Evolutionary conservation across 2,888 invertebrate genomes (phyloP).

Genomic region (Synanthedon tipuliformis): DNA sequence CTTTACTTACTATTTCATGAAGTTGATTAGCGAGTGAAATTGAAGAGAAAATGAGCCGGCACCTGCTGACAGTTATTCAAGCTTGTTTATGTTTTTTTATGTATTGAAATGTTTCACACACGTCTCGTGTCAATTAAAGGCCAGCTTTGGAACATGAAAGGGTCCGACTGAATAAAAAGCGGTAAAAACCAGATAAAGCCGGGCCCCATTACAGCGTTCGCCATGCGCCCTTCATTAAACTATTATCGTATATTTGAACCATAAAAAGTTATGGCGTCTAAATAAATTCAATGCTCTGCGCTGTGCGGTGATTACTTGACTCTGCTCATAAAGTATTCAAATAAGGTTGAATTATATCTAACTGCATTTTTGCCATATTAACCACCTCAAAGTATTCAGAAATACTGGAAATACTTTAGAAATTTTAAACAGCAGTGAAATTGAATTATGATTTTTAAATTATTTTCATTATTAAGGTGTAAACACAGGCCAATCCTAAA

Average conservation of each 20-base stretch:
- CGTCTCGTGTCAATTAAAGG: conserved; percentile 26
- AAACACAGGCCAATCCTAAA: too few species aligned
- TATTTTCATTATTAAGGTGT: too few species aligned
- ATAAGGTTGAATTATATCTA: too few species aligned
- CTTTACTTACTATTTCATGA: too few species aligned
- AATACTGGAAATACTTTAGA: too few species aligned
- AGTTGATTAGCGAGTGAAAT: too few species aligned
- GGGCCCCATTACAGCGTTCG: conserved; percentile 21
- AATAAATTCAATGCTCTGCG: conserved; percentile 47
- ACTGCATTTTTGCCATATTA: too few species aligned
- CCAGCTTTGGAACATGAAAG: conserved; percentile 25
- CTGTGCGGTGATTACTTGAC: conserved; percentile 13
- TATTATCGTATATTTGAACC: conserved; percentile 43
- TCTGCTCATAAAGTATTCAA: neutral
- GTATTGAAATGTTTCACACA: conserved; percentile 4
- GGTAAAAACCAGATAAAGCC: conserved; percentile 33
- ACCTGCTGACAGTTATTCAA: neutral
- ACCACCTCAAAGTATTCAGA: too few species aligned
- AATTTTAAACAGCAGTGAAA: too few species aligned
- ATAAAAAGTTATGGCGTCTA: conserved; percentile 55
- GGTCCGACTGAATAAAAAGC: conserved; percentile 27
- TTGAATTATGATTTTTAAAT: too few species aligned
- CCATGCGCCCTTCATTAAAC: conserved; percentile 31
- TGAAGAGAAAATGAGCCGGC: too few species aligned
- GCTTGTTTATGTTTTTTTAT: neutral